Conservation (phyloP, 2,113 vertebrate species). For the Megaleporinus macrocephalus region DNA sequence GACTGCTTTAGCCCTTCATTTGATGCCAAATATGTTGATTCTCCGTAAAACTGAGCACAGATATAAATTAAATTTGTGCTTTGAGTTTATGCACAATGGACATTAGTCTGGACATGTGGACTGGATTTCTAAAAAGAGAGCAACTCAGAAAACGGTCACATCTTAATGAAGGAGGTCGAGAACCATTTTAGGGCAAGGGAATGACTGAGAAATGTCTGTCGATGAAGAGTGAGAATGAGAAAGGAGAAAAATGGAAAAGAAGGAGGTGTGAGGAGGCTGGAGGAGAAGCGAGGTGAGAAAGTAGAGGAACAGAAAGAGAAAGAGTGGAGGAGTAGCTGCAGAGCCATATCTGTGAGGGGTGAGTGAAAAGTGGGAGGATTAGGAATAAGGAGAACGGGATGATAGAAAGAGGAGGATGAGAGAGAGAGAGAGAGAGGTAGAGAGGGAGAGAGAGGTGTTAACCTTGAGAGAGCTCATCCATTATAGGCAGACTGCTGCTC, state of each 20-base stretch:
- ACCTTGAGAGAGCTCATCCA: constrained; percentile 83
- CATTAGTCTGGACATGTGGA: not conserved
- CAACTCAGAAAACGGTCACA: not conserved
- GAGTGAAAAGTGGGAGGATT: constrained; percentile 20
- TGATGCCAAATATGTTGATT: not conserved
- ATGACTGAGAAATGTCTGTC: not conserved
- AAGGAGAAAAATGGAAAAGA: not conserved
- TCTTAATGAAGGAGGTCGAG: not conserved
- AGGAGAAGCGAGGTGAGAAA: not conserved
- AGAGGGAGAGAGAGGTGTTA: constrained; percentile 62
- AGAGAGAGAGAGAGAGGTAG: constrained; percentile 52
- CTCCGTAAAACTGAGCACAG: not conserved
- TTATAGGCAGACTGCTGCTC: constrained; percentile 76
- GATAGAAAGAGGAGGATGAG: constrained; percentile 51
- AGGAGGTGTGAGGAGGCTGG: not conserved
- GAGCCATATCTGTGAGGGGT: not conserved
- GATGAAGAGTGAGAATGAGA: not conserved
- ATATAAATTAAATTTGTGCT: not conserved
- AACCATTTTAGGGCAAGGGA: constrained; percentile 9
- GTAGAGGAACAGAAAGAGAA: constrained; percentile 1
- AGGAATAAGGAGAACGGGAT: constrained; percentile 59
- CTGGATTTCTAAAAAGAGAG: not conserved
- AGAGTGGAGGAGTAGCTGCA: not conserved
- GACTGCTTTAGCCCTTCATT: not conserved
- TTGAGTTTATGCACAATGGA: not conserved